Evolutionary conservation across 2,797 vertebrate species (phyloP).

Genomic region (Lates japonicus): DNA sequence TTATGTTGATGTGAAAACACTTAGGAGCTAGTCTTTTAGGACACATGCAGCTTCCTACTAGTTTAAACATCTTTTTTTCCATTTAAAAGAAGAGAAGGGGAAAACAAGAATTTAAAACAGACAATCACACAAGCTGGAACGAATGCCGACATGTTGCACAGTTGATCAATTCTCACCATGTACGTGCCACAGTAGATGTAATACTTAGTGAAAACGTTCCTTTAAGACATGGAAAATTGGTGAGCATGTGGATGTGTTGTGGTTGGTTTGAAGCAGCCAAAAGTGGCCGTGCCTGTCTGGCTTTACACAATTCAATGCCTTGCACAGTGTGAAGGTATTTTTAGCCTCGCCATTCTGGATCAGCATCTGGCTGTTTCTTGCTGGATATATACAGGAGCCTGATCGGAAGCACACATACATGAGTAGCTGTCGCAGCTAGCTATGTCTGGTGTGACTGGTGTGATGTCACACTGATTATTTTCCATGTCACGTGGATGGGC

Average conservation of each 20-base stretch:
- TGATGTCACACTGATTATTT: constrained; percentile 63
- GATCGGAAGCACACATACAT: constrained; percentile 34
- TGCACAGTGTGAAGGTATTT: constrained; percentile 56
- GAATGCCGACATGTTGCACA: constrained; percentile 21
- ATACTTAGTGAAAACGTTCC: constrained; percentile 12
- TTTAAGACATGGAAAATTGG: constrained; percentile 26
- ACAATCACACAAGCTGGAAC: constrained; percentile 22
- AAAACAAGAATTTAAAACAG: constrained; percentile 28
- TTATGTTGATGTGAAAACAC: constrained; percentile 36
- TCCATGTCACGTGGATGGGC: constrained; percentile 52
- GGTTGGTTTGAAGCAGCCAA: constrained; percentile 34
- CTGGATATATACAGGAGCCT: constrained; percentile 35
- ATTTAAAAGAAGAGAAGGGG: constrained; percentile 25
- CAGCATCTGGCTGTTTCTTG: constrained; percentile 55
- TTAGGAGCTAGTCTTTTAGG: constrained; percentile 17
- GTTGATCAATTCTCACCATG: constrained; percentile 24
- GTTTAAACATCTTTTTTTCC: constrained; percentile 9
- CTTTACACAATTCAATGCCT: constrained; percentile 45
- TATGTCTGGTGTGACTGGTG: constrained; percentile 50
- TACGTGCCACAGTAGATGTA: constrained; percentile 3
- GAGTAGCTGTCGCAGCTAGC: constrained; percentile 49
- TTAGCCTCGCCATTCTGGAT: constrained; percentile 49
- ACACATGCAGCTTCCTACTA: constrained; percentile 21
- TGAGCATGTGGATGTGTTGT: constrained; percentile 4
- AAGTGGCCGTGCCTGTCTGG: constrained; percentile 40